phyloP scores from a whole-genome alignment of 92 coral and sea anemone species.

The Desmophyllum pertusum region DNA sequence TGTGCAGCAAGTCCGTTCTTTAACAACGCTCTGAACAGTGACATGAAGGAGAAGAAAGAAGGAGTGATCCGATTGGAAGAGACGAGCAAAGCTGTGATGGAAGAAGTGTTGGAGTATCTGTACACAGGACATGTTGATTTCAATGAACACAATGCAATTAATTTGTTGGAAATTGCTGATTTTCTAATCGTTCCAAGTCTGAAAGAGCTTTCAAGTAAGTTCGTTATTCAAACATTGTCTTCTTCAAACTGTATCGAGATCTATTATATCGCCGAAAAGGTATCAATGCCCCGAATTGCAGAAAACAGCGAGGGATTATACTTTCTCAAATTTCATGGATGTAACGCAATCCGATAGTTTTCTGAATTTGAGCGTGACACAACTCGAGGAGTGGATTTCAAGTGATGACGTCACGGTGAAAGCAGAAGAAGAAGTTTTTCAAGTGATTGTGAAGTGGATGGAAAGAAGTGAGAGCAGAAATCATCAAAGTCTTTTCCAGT shows the following conservation, averaged over 20 bases:
- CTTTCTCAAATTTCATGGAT: background rate
- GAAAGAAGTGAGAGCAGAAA: background rate
- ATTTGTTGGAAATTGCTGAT: no score
- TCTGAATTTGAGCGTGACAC: background rate
- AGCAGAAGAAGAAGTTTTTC: slow-evolving; percentile 1
- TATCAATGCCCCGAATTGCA: slow-evolving; percentile 1
- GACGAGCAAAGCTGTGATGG: slow-evolving; percentile 39
- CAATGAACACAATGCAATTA: no score
- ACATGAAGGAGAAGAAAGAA: slow-evolving; percentile 56
- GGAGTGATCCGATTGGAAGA: slow-evolving; percentile 35
- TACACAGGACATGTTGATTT: no score
- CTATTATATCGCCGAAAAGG: background rate
- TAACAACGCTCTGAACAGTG: slow-evolving; percentile 9
- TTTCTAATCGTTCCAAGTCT: background rate
- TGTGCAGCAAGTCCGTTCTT: no score
- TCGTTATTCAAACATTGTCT: background rate
- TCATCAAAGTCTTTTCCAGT: background rate
- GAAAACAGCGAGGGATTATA: background rate
- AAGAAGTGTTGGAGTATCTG: slow-evolving; percentile 41
- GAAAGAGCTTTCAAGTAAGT: background rate
- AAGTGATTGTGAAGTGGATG: slow-evolving; percentile 9
- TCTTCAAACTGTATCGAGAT: background rate
- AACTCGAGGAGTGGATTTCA: slow-evolving; percentile 21
- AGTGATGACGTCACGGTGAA: slow-evolving; percentile 1
- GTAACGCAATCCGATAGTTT: background rate